These are phyloP conservation scores for Haliclystus octoradiatus DNA, from an alignment of 30 jellyfish, hydroid and myxozoan genomes.

Conservation along the genomic window DNA sequence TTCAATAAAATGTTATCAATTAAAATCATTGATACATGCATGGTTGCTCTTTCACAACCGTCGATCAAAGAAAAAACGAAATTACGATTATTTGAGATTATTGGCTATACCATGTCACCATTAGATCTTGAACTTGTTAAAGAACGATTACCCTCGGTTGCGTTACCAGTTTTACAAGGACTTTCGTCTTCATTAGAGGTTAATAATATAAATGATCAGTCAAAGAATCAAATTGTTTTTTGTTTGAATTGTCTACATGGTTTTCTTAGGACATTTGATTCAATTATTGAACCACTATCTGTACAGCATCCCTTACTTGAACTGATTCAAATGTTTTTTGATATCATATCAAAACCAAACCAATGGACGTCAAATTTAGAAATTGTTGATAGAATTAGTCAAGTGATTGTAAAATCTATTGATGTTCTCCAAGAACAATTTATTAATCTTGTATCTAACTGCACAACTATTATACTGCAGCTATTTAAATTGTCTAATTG, in stretches of 20 bases:
- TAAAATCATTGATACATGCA: constrained; percentile 37
- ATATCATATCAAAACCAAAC: constrained; percentile 4
- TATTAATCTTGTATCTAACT: constrained; percentile 25
- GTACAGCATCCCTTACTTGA: constrained; percentile 44
- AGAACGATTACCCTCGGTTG: constrained; percentile 25
- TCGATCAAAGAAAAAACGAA: constrained; percentile 16
- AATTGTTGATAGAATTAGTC: constrained; percentile 27
- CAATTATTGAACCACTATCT: constrained; percentile 8
- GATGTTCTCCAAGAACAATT: constrained; percentile 70
- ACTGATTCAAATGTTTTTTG: constrained; percentile 17
- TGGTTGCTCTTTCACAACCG: constrained; percentile 20
- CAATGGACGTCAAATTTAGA: constrained; percentile 13
- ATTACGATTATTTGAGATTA: constrained; percentile 48
- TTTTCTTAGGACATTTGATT: constrained; percentile 61
- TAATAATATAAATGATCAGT: constrained; percentile 24
- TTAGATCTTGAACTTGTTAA: constrained; percentile 16
- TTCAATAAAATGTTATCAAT: constrained; percentile 14
- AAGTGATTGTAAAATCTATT: constrained; percentile 48
- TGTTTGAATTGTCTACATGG: constrained; percentile 45
- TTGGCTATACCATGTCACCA: constrained; percentile 55
- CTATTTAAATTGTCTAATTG: constrained; percentile 27
- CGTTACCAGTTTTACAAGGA: constrained; percentile 25
- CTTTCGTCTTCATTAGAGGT: constrained; percentile 25
- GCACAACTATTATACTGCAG: constrained; percentile 22
- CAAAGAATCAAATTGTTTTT: constrained; percentile 31